phyloP scores from a whole-genome alignment of 2,113 vertebrate genomes.

The Diglossa brunneiventris region DNA sequence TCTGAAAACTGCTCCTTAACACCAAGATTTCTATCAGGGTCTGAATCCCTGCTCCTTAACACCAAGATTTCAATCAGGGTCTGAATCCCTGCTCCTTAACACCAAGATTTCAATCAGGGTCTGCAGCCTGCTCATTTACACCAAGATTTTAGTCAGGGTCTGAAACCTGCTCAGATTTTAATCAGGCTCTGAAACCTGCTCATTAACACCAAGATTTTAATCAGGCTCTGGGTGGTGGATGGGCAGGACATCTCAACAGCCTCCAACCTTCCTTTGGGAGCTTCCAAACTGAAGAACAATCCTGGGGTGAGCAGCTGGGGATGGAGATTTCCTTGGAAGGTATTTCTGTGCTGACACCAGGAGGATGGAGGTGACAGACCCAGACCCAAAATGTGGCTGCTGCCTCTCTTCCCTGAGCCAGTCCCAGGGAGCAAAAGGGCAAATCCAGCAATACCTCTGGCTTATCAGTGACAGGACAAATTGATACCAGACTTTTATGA shows the following conservation, averaged over 20 bases:
- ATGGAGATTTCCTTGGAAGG: neutral
- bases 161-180: too few relatives aligned
- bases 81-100: too few relatives aligned
- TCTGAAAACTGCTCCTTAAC: too few relatives aligned
- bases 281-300: neutral
- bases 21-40: too few relatives aligned
- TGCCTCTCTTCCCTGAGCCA: neutral
- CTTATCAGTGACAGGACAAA: slow-evolving; percentile 64
- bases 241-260: neutral
- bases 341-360: neutral
- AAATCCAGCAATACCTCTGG: slow-evolving; percentile 57
- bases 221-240: neutral
- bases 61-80: too few relatives aligned
- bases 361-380: neutral
- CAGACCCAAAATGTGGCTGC: neutral
- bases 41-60: too few relatives aligned
- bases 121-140: too few relatives aligned
- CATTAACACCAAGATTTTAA: too few relatives aligned
- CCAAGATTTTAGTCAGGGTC: too few relatives aligned
- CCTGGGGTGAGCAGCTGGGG: neutral
- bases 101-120: too few relatives aligned
- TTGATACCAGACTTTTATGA: slow-evolving; percentile 58
- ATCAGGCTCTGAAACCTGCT: too few relatives aligned
- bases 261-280: rapidly evolving
- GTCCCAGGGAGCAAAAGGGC: neutral